A percentile compares a stretch with the other conserved stretches of the same genome.
These are phyloP conservation scores for Elysia chlorotica DNA, from an alignment of 1,140 invertebrate species.

Conservation along the genomic window DNA sequence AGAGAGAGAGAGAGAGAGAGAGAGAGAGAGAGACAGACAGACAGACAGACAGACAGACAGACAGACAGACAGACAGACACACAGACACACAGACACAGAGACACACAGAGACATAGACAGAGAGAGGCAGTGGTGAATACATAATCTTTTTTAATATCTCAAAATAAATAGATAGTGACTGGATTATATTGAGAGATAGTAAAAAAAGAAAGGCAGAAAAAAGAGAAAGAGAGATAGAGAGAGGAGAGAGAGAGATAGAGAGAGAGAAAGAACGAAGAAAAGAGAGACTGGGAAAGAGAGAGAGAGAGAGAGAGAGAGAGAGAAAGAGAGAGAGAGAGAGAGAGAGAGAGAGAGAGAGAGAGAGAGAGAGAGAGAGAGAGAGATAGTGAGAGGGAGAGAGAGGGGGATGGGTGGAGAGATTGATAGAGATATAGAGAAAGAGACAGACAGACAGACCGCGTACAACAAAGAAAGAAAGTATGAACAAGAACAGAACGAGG, in stretches of 20 bases:
- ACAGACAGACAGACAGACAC: neutral
- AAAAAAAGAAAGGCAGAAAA: too few species aligned
- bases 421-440: neutral
- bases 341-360: constrained; percentile 5
- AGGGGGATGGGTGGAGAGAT: neutral
- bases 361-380: constrained; percentile 11
- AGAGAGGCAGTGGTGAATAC: constrained; percentile 11
- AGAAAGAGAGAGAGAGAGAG: constrained; percentile 9
- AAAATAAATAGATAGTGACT: too few species aligned
- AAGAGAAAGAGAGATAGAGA: too few species aligned
- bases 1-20: neutral
- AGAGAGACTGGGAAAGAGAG: neutral
- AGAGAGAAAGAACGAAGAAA: neutral
- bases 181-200: too few species aligned
- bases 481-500: neutral
- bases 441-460: neutral
- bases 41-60: neutral
- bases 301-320: neutral
- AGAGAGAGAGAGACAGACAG: neutral
- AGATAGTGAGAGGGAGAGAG: constrained; percentile 2
- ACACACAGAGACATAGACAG: neutral
- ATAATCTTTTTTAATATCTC: too few species aligned
- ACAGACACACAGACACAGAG: neutral
- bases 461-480: neutral
- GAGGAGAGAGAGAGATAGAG: neutral